Percentiles rank a stretch among this genome's conserved stretches.
Evolutionary conservation across 2,113 vertebrate genomes (phyloP).

Genomic region (Regulus satrapa): DNA sequence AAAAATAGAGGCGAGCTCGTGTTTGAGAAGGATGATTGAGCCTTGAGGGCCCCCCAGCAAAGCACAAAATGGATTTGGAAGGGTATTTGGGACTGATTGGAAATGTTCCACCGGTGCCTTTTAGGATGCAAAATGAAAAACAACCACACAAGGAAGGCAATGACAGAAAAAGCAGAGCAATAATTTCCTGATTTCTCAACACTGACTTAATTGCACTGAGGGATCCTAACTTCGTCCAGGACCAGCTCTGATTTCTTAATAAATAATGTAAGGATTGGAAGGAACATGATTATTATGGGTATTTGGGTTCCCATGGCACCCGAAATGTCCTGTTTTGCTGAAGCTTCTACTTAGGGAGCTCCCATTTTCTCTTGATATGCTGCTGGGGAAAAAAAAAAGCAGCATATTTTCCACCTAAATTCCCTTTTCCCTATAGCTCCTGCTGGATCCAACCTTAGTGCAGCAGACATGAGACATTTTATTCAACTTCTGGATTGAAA

Average conservation of each 20-base stretch:
- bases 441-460: not conserved
- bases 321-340: not conserved
- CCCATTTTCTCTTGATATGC: not conserved
- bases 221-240: not conserved
- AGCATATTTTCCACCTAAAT: not conserved
- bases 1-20: not conserved
- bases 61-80: not conserved
- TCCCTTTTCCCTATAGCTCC: not conserved
- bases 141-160: not conserved
- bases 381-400: not conserved
- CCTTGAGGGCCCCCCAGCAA: not conserved
- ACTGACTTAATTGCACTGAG: not conserved
- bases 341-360: not conserved
- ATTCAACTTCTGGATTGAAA: not conserved
- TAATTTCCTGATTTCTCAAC: not conserved
- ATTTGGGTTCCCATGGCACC: not conserved
- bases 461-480: not conserved
- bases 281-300: not conserved
- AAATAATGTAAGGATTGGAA: not conserved
- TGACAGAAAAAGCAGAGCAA: not conserved
- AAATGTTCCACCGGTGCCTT: not conserved
- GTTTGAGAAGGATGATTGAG: not conserved
- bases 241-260: not conserved
- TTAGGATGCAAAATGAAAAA: not conserved
- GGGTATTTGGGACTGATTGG: not conserved